Evolutionary conservation across 2,888 invertebrate genomes (phyloP), one percentile per base, ranked within the genome.

Genomic region (Julus scandinavius): DNA sequence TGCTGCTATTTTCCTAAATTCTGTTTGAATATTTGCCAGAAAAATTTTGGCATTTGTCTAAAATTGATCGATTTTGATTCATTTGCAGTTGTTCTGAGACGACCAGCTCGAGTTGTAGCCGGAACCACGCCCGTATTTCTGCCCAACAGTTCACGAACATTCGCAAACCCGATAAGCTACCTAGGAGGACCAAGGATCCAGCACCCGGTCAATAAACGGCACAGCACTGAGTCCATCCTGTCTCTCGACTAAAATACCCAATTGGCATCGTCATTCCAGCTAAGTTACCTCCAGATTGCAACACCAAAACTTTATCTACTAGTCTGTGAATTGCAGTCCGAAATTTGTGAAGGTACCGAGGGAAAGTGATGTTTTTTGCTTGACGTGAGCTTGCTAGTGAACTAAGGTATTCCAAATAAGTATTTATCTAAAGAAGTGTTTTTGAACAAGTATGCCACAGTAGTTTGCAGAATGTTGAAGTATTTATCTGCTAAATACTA

Each of bases 81-180:
- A 41, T n/a, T 85, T 85, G n/a, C n/a, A 85, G 85, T 49, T 6
- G 29, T 72, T 85, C 11, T 85, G 41, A 85, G 49, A 49, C 38
- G 85, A 15, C 85, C 85, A 85, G 45, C 41, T 4, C 7, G 20
- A 41, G 49, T 85, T 6, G 41, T 13, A 13, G 85, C 20, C n/a
- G 88, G 49, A 29, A 72, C 72, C 72, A 29, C 93, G 63, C 94
- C 95, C 54, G 92, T 94, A 88, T 94, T 93, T 91, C 92, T 95
- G 72, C 93, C 93, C 89, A 94, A 94, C 87, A 92, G 93, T 89
- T 93, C 92, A 88, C 92, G 94, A 90, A 93, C 93, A 90, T 95
- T 94, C 91, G 93, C 93, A 89, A 95, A 95, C 93, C 95, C 95
- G 85, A 93, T 95, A 91, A 95, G 95, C 92, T 95, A 95, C 92